Evolutionary conservation across 2,113 vertebrate genomes (phyloP), one percentile per base, ranked within the genome.

Genomic region (Xenotilapia longispinis): DNA sequence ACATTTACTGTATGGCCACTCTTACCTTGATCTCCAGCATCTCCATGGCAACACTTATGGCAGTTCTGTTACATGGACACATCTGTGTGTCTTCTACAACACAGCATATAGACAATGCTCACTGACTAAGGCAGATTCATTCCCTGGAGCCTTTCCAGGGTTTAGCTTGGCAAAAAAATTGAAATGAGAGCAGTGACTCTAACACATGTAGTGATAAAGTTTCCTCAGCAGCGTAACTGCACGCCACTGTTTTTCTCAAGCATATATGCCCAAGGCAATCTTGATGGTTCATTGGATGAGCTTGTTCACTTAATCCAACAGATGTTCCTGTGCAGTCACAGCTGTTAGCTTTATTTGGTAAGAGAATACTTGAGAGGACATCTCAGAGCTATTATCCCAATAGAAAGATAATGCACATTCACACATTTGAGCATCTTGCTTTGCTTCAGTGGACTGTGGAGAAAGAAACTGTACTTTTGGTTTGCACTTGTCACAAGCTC

Each of bases 1-100:
- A 95, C 93, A 88, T 94, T 88, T 92, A 94, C 94, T 91, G 90
- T 94, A 94, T 86, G 92, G 89, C 75, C 86, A 89, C 87, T 93
- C 84, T 81, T 68, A 45, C 83, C 65, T 81, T 68, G 86, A 94
- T 90, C 90, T 93, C 23, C 4, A 83, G 19, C 55, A 84, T 95
- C 87, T 87, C 88, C 90, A 93, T 90, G 70, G 88, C 89, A 94
- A 93, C 92, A 84, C 42, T 45, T 28, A 11, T 80, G 70, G 68
- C 36, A 75, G 70, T 45, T 90, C 31, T 90, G 28, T 86, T 70
- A 38, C 7, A 40, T 11, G 33, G 54, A 84, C 40, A 47, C 78
- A 47, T 90, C 53, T 7, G 28, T n/a, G n/a, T 58, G 15, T 81
- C 2, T 38, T 40, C 21, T 15, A 75, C 65, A 47, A 58, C 7